Conservation (phyloP, 2,113 vertebrate species). For the Mixornis gularis region DNA sequence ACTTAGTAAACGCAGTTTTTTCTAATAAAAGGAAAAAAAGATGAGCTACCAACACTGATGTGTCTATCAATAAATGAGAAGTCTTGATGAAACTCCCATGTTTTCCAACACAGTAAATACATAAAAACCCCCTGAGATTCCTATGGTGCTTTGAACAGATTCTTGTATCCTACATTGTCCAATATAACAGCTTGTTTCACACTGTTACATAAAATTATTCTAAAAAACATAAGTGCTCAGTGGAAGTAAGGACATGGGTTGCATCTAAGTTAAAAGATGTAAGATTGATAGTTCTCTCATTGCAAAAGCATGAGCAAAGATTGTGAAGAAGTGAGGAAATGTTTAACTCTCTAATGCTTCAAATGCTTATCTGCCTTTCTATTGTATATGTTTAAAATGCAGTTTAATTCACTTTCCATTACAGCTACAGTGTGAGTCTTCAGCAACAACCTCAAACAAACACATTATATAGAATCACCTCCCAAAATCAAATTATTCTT, state of each 20-base stretch:
- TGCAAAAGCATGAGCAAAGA: neutral
- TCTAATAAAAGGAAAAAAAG: neutral
- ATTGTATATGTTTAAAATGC: neutral
- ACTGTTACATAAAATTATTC: neutral
- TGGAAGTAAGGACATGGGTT: neutral
- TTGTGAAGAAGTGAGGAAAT: neutral
- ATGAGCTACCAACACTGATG: neutral
- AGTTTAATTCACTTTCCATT: neutral
- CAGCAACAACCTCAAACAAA: neutral
- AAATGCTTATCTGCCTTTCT: neutral
- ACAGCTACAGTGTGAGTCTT: neutral
- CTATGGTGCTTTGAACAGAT: neutral
- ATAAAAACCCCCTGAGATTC: neutral
- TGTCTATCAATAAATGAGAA: neutral
- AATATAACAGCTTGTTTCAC: neutral
- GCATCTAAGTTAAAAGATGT: neutral
- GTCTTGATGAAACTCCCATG: neutral
- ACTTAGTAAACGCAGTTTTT: neutral
- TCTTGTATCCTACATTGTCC: neutral
- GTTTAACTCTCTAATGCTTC: neutral
- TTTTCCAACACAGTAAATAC: neutral
- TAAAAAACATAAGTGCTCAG: neutral
- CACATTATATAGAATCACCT: fast-evolving
- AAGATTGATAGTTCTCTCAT: neutral
- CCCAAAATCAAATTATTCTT: neutral